phyloP scores from a whole-genome alignment of 2,113 vertebrate genomes.

The Eclectus roratus region DNA sequence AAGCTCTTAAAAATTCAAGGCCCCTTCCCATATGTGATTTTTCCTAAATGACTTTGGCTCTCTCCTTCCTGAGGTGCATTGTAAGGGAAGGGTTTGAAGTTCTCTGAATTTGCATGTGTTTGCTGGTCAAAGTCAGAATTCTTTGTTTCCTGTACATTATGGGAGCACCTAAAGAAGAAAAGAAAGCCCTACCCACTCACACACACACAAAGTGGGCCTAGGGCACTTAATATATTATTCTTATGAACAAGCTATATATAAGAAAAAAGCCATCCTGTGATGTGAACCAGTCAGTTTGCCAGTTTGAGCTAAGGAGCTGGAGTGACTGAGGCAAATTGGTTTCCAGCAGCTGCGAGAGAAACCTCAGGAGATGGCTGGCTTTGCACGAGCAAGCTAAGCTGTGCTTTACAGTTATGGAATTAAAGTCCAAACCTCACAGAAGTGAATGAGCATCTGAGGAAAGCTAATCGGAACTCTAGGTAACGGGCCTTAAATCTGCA shows the following conservation, averaged over 20 bases:
- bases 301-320: slow-evolving; percentile 35
- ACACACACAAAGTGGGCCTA: slow-evolving; percentile 23
- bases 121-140: slow-evolving; percentile 53
- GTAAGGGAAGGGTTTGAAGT: slow-evolving; percentile 45
- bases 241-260: not conserved
- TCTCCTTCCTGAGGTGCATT: slow-evolving; percentile 26
- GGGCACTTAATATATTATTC: slow-evolving; percentile 54
- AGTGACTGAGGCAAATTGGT: slow-evolving; percentile 62
- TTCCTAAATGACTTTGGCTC: slow-evolving; percentile 56
- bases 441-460: slow-evolving; percentile 65
- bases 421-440: slow-evolving; percentile 63
- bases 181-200: not conserved
- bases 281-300: slow-evolving; percentile 52
- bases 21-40: slow-evolving; percentile 29
- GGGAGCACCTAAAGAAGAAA: not conserved
- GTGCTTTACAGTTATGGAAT: slow-evolving; percentile 58
- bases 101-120: slow-evolving; percentile 47
- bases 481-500: slow-evolving; percentile 63
- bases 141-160: slow-evolving; percentile 48
- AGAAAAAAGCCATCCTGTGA: slow-evolving; percentile 8
- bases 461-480: slow-evolving; percentile 63
- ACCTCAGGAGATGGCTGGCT: slow-evolving; percentile 56
- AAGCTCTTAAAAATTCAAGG: slow-evolving; percentile 39
- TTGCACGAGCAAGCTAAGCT: slow-evolving; percentile 61
- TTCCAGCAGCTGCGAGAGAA: slow-evolving; percentile 64